Evolutionary conservation across 2,888 invertebrate species (phyloP).

Genomic region (Embidobia sp.): DNA sequence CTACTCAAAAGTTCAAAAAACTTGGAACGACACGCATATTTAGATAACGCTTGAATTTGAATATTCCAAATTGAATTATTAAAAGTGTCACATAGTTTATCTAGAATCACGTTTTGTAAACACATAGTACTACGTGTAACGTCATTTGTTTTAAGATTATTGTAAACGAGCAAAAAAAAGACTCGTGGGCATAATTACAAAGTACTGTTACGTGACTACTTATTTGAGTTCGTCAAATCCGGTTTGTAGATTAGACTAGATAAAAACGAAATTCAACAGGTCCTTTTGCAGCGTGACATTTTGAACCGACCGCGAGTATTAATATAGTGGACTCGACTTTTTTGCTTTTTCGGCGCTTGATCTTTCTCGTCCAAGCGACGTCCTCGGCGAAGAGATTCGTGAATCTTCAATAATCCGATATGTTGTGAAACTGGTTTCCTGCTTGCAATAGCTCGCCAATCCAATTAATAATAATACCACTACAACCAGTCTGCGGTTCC

Average conservation of each 20-base stretch:
- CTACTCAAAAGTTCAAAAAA: not conserved
- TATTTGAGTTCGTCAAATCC: constrained; percentile 42
- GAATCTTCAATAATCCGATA: constrained; percentile 56
- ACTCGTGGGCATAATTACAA: constrained; percentile 28
- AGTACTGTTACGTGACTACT: constrained; percentile 48
- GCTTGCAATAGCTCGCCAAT: constrained; percentile 39
- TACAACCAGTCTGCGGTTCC: constrained; percentile 21
- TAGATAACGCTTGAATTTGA: not conserved
- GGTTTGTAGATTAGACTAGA: constrained; percentile 64
- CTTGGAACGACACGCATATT: too few species aligned
- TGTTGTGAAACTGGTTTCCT: constrained; percentile 74
- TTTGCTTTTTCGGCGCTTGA: constrained; percentile 23
- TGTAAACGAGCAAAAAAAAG: constrained; percentile 26
- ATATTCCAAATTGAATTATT: constrained; percentile 11
- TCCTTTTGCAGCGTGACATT: constrained; percentile 44
- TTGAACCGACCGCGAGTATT: constrained; percentile 53
- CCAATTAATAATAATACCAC: constrained; percentile 49
- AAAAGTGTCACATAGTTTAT: constrained; percentile 9
- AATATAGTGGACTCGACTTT: constrained; percentile 37
- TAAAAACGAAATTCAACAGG: constrained; percentile 64
- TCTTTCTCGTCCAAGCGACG: constrained; percentile 10
- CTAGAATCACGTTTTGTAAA: constrained; percentile 39
- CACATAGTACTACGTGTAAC: constrained; percentile 12
- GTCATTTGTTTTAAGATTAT: constrained; percentile 37
- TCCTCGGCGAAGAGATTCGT: constrained; percentile 44